These are phyloP conservation scores for Chelonus insularis DNA, from an alignment of 1,140 invertebrate species.

Conservation along the genomic window DNA sequence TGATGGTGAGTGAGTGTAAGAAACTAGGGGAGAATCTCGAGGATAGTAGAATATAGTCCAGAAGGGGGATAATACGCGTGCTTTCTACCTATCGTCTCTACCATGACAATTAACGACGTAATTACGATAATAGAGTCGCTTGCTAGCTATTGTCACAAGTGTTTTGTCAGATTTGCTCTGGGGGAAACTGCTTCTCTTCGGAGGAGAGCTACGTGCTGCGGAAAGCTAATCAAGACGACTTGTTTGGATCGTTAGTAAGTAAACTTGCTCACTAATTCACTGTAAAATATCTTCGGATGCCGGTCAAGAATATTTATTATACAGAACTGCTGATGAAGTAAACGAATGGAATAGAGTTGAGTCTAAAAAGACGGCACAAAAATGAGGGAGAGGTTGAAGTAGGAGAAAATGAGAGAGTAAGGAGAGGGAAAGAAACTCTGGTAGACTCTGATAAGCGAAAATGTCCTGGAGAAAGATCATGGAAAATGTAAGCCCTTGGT, in stretches of 20 bases:
- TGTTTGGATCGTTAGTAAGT: slow-evolving; percentile 3
- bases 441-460: slow-evolving; percentile 5
- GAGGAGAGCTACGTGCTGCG: neutral
- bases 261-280: too few relatives aligned
- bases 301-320: slow-evolving; percentile 2
- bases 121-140: slow-evolving; percentile 6
- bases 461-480: neutral
- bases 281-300: too few relatives aligned
- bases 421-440: too few relatives aligned
- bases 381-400: too few relatives aligned
- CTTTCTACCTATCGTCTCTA: neutral
- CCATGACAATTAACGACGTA: slow-evolving; percentile 10
- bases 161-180: neutral
- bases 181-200: neutral
- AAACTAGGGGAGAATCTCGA: too few relatives aligned
- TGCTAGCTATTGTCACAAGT: neutral
- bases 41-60: neutral
- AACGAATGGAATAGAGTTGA: too few relatives aligned
- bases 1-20: too few relatives aligned
- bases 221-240: neutral
- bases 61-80: neutral
- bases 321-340: neutral
- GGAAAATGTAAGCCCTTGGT: slow-evolving; percentile 3
- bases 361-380: too few relatives aligned
- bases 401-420: too few relatives aligned